Percentiles rank a stretch among this genome's conserved stretches.
phyloP scores from a whole-genome alignment of 2,888 invertebrate species.

The Philereme transversata region DNA sequence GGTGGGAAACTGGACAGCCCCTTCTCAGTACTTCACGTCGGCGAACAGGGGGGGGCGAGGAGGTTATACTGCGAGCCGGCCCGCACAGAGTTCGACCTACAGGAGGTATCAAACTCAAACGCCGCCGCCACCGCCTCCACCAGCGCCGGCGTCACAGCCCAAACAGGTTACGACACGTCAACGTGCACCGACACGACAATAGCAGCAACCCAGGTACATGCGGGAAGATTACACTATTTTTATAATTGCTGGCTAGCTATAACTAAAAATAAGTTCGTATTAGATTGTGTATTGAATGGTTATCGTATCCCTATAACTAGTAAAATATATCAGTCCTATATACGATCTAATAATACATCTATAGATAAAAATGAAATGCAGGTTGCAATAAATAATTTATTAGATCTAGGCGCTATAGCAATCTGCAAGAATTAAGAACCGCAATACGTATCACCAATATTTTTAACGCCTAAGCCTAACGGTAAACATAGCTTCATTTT shows the following conservation, averaged over 20 bases:
- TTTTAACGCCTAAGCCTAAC: too few species aligned
- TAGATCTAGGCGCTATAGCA: too few species aligned
- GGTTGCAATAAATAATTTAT: too few species aligned
- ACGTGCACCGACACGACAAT: constrained; percentile 9
- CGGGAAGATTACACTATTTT: background rate
- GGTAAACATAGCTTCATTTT: too few species aligned
- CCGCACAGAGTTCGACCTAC: background rate
- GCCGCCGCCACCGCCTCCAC: too few species aligned
- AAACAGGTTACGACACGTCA: background rate
- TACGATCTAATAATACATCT: too few species aligned
- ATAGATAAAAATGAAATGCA: too few species aligned
- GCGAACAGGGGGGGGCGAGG: constrained; percentile 12
- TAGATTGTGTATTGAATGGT: background rate
- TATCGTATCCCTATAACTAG: background rate
- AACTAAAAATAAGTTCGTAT: background rate
- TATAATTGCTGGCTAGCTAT: background rate
- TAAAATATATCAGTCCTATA: too few species aligned
- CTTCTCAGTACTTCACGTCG: constrained; percentile 1
- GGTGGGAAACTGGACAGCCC: constrained; percentile 8
- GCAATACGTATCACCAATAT: too few species aligned
- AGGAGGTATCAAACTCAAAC: constrained; percentile 1
- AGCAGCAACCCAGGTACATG: constrained; percentile 1
- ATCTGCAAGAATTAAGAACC: too few species aligned
- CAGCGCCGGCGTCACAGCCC: too few species aligned
- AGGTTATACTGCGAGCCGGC: background rate